Conservation (phyloP, 2,888 invertebrate species). For the Cosmia pyralina region DNA sequence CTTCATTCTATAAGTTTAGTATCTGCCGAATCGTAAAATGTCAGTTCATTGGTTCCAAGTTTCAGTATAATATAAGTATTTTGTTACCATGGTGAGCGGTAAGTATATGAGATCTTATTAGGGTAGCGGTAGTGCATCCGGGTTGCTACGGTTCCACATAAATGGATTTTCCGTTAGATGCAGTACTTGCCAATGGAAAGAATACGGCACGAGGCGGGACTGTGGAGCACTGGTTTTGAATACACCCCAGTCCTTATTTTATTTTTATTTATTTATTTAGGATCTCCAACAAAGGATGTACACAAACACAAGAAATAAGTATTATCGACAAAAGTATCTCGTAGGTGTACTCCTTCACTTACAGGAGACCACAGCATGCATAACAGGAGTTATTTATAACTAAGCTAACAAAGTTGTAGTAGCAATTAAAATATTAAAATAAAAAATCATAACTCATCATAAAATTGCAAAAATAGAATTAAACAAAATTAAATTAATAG, state of each 20-base stretch:
- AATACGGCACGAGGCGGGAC: conserved; percentile 60
- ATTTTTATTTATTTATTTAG: too few relatives aligned
- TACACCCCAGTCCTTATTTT: conserved; percentile 68
- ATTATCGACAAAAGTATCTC: too few relatives aligned
- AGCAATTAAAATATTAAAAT: too few relatives aligned
- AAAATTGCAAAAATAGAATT: too few relatives aligned
- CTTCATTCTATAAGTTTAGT: conserved; percentile 30
- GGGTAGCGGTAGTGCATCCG: conserved; percentile 64
- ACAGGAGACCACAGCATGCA: too few relatives aligned
- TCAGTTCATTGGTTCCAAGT: conserved; percentile 62
- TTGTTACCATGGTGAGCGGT: conserved; percentile 57
- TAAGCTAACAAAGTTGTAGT: too few relatives aligned
- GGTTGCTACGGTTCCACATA: conserved; percentile 72
- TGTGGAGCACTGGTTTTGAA: conserved; percentile 64
- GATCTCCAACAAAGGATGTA: too few relatives aligned
- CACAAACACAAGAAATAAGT: too few relatives aligned
- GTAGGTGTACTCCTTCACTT: too few relatives aligned
- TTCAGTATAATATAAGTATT: conserved; percentile 55
- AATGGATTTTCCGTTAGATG: conserved; percentile 81
- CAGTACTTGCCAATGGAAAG: conserved; percentile 69
- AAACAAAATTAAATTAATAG: too few relatives aligned
- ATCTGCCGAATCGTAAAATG: conserved; percentile 54
- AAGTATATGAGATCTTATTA: conserved; percentile 70
- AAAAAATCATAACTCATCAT: too few relatives aligned
- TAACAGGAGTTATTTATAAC: too few relatives aligned